These are phyloP conservation scores for Troides aeacus DNA, from an alignment of 2,888 invertebrate genomes.

Conservation along the genomic window DNA sequence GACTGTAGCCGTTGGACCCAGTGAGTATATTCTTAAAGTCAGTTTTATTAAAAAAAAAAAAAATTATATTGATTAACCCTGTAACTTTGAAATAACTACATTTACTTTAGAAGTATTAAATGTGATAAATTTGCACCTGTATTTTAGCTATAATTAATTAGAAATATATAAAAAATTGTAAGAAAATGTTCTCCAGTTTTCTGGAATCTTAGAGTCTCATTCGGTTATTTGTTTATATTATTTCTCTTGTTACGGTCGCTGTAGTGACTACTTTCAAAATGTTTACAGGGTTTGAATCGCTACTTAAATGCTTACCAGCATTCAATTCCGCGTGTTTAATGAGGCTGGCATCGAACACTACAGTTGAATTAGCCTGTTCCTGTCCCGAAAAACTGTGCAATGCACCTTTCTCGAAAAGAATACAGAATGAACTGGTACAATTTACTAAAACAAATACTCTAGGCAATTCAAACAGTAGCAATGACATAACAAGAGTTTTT, in stretches of 20 bases:
- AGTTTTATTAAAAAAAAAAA: neutral
- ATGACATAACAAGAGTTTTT: conserved; percentile 47
- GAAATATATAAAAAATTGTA: too few relatives aligned
- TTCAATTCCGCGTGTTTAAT: conserved; percentile 51
- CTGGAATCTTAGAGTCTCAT: too few relatives aligned
- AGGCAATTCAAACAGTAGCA: conserved; percentile 36
- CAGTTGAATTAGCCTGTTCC: conserved; percentile 55
- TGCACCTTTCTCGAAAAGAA: conserved; percentile 51
- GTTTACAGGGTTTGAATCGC: conserved; percentile 48
- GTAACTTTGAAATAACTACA: neutral
- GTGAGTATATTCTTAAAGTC: conserved; percentile 38
- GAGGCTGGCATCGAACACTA: conserved; percentile 44
- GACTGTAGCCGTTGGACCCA: conserved; percentile 49
- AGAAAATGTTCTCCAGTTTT: too few relatives aligned
- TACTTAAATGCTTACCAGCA: conserved; percentile 52
- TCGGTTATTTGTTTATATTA: too few relatives aligned
- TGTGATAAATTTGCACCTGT: too few relatives aligned
- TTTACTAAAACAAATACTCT: conserved; percentile 43
- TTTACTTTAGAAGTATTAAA: too few relatives aligned
- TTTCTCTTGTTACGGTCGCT: too few relatives aligned
- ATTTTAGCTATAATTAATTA: too few relatives aligned
- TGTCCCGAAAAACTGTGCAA: conserved; percentile 62
- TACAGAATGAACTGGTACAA: conserved; percentile 54
- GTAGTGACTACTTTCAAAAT: neutral
- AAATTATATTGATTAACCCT: neutral